Evolutionary conservation across 2,113 vertebrate genomes (phyloP), one percentile per base, ranked within the genome.

Genomic region (Spea bombifrons): DNA sequence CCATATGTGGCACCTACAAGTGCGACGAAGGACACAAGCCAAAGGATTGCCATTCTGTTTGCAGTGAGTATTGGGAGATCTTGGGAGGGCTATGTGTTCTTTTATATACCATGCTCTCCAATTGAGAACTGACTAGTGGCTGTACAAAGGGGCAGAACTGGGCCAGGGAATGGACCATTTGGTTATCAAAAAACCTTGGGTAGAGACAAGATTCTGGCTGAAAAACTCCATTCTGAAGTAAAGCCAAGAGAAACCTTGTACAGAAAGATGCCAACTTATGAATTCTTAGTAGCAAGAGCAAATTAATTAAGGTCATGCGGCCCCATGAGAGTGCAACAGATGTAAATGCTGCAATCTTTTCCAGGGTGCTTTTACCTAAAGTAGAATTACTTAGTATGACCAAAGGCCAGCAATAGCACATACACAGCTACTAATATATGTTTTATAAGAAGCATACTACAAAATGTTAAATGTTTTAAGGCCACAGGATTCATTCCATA

Each of bases 21-120:
- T 0, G 55, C 85, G 83, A 88, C 68, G 63, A 84, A 87, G 9
- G 86, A 79, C 68, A 88, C 55, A 53, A 87, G 16, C 80, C 82
- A 84, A 80, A 86, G 80, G 8, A 85, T 44, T 81, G 83, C 83
- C 85, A 87, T 86, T 52, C 5, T 61, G 46, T 13, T 49, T 45
- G 2, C 49, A 53, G 17, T 74, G 15, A 46, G 7, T 5, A 46
- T 1, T 45, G 12, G 15, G 63, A 66, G 65, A 68, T 12, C 50
- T 3, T 67, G 7, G 16, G 50, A 67, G 4, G 45, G n/a, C 0
- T 10, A 3, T 67, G 6, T 1, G 15, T 12, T 5, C 43, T 67
- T 76, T 76, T 76, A 76, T 76, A 66, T 50, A 67, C 49, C 4
- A 5, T 6, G 15, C 10, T n/a, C 13, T 5, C 74, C 74, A 67